phyloP scores from a whole-genome alignment of 2,797 vertebrate genomes.

The Aulostomus chinensis region DNA sequence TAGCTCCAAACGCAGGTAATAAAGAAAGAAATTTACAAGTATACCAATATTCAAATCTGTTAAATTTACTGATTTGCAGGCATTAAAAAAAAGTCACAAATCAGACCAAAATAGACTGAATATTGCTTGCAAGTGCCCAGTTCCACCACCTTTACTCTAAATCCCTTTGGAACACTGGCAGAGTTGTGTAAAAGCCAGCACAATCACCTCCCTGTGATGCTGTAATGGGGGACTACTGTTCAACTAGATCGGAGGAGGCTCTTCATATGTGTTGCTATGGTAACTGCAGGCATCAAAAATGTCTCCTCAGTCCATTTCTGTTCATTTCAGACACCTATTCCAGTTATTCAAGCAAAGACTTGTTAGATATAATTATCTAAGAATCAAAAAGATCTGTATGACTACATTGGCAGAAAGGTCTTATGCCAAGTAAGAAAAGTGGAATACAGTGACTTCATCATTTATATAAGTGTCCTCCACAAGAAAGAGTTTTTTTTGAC shows the following conservation, averaged over 20 bases:
- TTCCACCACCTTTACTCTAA: slow-evolving; percentile 16
- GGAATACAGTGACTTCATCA: no score
- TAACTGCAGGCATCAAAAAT: slow-evolving; percentile 60
- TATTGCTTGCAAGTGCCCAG: background rate
- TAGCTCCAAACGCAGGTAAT: no score
- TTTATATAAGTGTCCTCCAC: no score
- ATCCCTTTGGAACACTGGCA: slow-evolving; percentile 14
- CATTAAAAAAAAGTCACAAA: background rate
- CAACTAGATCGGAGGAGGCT: slow-evolving; percentile 48
- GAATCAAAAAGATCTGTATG: no score
- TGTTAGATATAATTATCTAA: background rate
- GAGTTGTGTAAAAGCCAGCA: slow-evolving; percentile 31
- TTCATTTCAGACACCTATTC: background rate
- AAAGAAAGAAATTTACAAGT: background rate
- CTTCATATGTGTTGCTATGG: slow-evolving; percentile 69
- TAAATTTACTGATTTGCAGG: background rate
- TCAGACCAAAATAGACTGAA: background rate
- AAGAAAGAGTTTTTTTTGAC: no score
- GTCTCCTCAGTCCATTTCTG: slow-evolving; percentile 18
- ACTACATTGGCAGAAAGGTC: background rate
- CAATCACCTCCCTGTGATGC: slow-evolving; percentile 40
- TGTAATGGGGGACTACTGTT: slow-evolving; percentile 49
- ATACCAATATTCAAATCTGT: background rate
- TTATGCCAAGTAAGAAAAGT: background rate
- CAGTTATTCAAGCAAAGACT: slow-evolving; percentile 17